Percentiles rank a stretch among this genome's conserved stretches.
phyloP scores from a whole-genome alignment of 2,113 vertebrate species.

The Heterochromis multidens region DNA sequence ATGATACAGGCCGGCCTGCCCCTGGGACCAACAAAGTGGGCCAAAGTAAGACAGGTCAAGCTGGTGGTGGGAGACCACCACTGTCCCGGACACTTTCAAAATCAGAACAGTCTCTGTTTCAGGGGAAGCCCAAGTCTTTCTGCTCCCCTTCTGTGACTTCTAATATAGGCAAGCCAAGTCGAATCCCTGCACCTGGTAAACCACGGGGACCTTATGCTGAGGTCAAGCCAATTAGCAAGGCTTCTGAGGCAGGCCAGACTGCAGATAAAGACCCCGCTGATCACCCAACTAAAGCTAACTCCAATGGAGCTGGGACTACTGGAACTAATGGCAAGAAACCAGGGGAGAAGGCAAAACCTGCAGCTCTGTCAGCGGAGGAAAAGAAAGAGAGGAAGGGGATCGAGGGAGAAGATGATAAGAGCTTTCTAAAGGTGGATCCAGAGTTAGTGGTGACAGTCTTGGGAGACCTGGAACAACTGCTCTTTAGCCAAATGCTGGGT shows the following conservation, averaged over 20 bases:
- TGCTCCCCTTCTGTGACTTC: conserved; percentile 69
- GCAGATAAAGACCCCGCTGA: conserved; percentile 80
- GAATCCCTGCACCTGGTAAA: conserved; percentile 80
- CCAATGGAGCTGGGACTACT: conserved; percentile 57
- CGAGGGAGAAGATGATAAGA: conserved; percentile 78
- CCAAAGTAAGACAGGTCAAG: conserved; percentile 52
- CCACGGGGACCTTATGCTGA: conserved; percentile 90
- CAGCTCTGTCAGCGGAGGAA: conserved; percentile 35
- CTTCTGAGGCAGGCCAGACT: conserved; percentile 75
- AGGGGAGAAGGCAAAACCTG: conserved; percentile 66
- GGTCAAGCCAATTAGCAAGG: conserved; percentile 92
- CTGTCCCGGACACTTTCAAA: conserved; percentile 87
- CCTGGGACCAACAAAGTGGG: conserved; percentile 33
- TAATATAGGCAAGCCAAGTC: conserved; percentile 82
- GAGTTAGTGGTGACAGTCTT: conserved; percentile 96
- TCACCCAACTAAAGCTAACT: conserved; percentile 75
- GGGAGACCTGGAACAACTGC: conserved; percentile 95
- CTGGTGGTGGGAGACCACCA: conserved; percentile 65
- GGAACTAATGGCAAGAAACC: conserved; percentile 49
- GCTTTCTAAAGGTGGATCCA: conserved; percentile 94
- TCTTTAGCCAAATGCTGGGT: conserved; percentile 97
- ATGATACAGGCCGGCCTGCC: conserved; percentile 79
- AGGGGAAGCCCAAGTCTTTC: conserved; percentile 80
- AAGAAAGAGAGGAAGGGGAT: conserved; percentile 57
- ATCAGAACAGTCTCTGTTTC: conserved; percentile 93